These are phyloP conservation scores for Coracopsis vasa DNA, from an alignment of 2,113 vertebrate species.

Conservation along the genomic window DNA sequence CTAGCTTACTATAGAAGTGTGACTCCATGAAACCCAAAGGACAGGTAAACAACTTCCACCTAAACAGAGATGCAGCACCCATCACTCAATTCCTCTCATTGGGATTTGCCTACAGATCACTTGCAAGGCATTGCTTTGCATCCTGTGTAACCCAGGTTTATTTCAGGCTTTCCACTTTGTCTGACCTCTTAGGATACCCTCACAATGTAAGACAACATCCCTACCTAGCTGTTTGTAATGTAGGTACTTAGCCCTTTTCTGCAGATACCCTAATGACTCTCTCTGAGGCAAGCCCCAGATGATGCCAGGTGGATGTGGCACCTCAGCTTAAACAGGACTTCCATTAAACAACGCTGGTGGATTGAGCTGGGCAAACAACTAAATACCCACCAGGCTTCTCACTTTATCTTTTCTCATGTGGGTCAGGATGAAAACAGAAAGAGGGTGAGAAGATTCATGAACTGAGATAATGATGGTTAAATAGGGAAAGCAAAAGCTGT, in stretches of 20 bases:
- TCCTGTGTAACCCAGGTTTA: not conserved
- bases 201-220: not conserved
- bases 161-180: not conserved
- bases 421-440: not conserved
- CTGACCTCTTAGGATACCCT: not conserved
- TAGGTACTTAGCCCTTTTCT: not conserved
- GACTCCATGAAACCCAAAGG: not conserved
- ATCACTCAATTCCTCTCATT: not conserved
- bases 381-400: not conserved
- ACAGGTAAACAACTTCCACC: not conserved
- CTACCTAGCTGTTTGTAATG: not conserved
- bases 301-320: not conserved
- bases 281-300: not conserved
- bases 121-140: not conserved
- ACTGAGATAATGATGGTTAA: not conserved
- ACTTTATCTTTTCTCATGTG: not conserved
- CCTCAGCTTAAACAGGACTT: not conserved
- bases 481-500: not conserved
- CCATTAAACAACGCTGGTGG: not conserved
- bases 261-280: not conserved
- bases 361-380: not conserved
- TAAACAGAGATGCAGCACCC: not conserved
- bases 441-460: not conserved
- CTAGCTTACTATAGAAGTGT: not conserved
- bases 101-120: not conserved